Base-by-base conservation (phyloP, 2,888 invertebrate species). In the Dusona sp. region DNA sequence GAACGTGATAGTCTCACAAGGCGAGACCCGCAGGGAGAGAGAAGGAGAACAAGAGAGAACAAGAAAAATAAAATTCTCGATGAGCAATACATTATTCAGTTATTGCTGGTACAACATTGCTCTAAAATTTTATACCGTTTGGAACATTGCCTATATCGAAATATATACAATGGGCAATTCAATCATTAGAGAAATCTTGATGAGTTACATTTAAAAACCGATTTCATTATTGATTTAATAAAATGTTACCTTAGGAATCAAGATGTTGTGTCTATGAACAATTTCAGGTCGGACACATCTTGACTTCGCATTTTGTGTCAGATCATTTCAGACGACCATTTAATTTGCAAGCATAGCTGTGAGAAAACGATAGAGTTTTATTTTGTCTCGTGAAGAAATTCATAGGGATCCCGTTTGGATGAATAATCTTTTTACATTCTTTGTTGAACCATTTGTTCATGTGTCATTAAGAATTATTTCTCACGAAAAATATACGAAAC, bases 101-200 rank as follows among this genome's bases (percentile, higher is more conserved):
- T 75, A 81, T 86, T 86, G 48, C 61, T 48, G 19, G 19, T 16
- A 48, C 48, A 48, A 48, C 75, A 65, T 77, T 77, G 65, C 65
- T 80, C 77, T 77, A 72, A 64, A 80, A 68, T 72, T 74, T 75
- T 64, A 54, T 45, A 61, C n/a, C 45, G 65, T 54, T 78, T 84
- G 22, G 74, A 70, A 38, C 13, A 68, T 73, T 73, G 73, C 73
- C 48, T 13, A 38, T 51, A 72, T 54, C 54, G 9, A 29, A 22
- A 77, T 45, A 22, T 54, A 33, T 51, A 4, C 48, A 22, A 65
- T 16, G 22, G 45, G 42, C 70, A 74, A 64, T 79, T 78, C 51
- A 74, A 77, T 67, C 61, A 61, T 29, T 29, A 16, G 29, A 73
- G 19, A n/a, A 51, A 64, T 75, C 42, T 67, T 67, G 0, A 36